phyloP scores from a whole-genome alignment of 1,140 invertebrate genomes.

The Chionoecetes opilio region DNA sequence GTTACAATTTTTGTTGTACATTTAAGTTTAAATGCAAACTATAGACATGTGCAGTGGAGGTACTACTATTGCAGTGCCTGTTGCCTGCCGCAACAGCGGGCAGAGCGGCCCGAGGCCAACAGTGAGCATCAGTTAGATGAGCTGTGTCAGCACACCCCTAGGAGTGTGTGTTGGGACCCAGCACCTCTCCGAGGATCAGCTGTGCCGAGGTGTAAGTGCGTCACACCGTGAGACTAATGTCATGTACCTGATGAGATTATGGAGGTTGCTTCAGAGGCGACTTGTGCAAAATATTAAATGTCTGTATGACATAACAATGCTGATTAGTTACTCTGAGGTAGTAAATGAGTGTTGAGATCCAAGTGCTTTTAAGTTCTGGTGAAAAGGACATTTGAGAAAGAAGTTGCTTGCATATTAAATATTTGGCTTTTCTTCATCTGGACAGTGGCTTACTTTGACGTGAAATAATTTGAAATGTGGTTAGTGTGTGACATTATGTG shows the following conservation, averaged over 20 bases:
- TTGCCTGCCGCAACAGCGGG: constrained; percentile 62
- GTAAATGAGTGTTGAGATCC: constrained; percentile 70
- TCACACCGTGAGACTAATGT: constrained; percentile 77
- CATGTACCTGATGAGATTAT: constrained; percentile 78
- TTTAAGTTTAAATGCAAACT: constrained; percentile 67
- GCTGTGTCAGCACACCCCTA: constrained; percentile 49
- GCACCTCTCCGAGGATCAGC: constrained; percentile 65
- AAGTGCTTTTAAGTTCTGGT: constrained; percentile 75
- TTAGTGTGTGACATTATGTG: constrained; percentile 72
- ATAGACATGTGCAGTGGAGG: constrained; percentile 69
- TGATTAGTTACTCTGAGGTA: constrained; percentile 74
- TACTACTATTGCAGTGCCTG: constrained; percentile 72
- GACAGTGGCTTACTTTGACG: constrained; percentile 63
- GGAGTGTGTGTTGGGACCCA: constrained; percentile 52
- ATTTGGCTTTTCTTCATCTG: constrained; percentile 73
- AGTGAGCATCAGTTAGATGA: constrained; percentile 69
- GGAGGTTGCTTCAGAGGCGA: constrained; percentile 74
- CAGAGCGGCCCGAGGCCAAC: constrained; percentile 57
- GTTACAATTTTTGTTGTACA: constrained; percentile 60
- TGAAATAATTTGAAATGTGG: constrained; percentile 70
- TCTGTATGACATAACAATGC: constrained; percentile 69
- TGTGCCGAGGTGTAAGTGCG: constrained; percentile 76
- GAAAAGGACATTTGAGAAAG: constrained; percentile 67
- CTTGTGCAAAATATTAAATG: constrained; percentile 71
- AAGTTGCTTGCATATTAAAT: constrained; percentile 73